phyloP scores from a whole-genome alignment of 1,140 invertebrate species.

The Meloidogyne chitwoodi region DNA sequence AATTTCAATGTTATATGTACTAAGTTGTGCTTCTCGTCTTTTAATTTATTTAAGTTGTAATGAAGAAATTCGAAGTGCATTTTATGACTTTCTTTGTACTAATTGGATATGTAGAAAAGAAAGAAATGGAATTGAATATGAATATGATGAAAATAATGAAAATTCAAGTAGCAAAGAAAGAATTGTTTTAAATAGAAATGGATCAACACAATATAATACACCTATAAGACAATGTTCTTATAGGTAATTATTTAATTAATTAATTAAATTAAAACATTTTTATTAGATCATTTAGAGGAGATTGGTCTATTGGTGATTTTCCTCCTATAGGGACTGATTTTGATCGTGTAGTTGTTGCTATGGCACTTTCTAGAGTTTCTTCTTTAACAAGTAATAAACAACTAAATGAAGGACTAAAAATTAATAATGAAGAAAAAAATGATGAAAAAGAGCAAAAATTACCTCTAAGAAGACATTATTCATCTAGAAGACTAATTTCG shows the following conservation, averaged over 20 bases:
- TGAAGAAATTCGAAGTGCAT: conserved; percentile 39
- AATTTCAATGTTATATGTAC: conserved; percentile 42
- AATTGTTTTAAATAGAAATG: neutral
- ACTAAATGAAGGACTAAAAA: neutral
- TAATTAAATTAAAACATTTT: neutral
- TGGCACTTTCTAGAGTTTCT: conserved; percentile 28
- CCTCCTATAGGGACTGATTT: conserved; percentile 39
- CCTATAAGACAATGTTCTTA: conserved; percentile 1
- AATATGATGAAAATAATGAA: neutral
- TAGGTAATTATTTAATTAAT: neutral
- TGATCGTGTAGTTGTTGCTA: conserved; percentile 36
- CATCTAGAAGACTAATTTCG: neutral
- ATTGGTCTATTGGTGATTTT: conserved; percentile 6
- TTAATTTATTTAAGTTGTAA: conserved; percentile 40
- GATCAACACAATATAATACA: neutral
- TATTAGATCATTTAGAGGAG: neutral
- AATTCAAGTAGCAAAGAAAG: neutral
- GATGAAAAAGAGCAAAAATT: neutral
- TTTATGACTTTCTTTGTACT: conserved; percentile 30
- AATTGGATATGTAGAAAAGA: neutral
- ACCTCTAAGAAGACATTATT: neutral
- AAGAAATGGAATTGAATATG: neutral
- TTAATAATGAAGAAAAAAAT: neutral
- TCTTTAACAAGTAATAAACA: conserved; percentile 4
- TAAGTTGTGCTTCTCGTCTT: conserved; percentile 45